A percentile compares a stretch with the other conserved stretches of the same genome.
phyloP scores from a whole-genome alignment of 2,888 invertebrate species.

The Drosophila niveifrons region DNA sequence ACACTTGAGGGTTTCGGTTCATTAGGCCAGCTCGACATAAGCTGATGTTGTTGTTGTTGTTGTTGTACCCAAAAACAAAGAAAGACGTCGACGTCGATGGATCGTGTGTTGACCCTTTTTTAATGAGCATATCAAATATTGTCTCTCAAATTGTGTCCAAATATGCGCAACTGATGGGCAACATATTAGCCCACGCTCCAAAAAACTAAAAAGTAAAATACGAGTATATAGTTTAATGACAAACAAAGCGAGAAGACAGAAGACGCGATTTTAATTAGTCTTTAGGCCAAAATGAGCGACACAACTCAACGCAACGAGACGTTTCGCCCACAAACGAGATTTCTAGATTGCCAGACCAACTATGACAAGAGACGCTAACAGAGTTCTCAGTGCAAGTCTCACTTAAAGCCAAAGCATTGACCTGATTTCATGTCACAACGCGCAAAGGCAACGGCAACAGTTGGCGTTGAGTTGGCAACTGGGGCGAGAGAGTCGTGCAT shows the following conservation, averaged over 20 bases:
- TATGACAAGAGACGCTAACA: slow-evolving; percentile 30
- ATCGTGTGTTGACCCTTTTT: slow-evolving; percentile 55
- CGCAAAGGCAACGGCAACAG: slow-evolving; percentile 44
- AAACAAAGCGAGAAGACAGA: slow-evolving; percentile 26
- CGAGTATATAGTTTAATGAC: neutral
- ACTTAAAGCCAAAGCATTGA: slow-evolving; percentile 65
- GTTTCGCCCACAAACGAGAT: slow-evolving; percentile 39
- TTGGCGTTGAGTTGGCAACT: slow-evolving; percentile 65
- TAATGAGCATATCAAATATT: slow-evolving; percentile 59
- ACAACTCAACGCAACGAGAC: neutral
- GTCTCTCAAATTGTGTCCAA: slow-evolving; percentile 55
- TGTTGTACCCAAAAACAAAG: too few species aligned
- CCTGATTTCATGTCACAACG: slow-evolving; percentile 55
- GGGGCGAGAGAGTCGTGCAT: slow-evolving; percentile 48
- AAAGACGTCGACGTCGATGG: neutral
- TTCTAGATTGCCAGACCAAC: slow-evolving; percentile 5
- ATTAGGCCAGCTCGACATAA: slow-evolving; percentile 7
- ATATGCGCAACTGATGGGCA: slow-evolving; percentile 32
- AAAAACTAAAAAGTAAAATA: too few species aligned
- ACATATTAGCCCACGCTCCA: slow-evolving; percentile 59
- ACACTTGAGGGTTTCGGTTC: slow-evolving; percentile 15
- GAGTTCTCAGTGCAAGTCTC: slow-evolving; percentile 37
- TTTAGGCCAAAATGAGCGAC: slow-evolving; percentile 12
- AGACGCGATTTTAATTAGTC: slow-evolving; percentile 46
- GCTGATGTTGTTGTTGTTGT: too few species aligned